These are phyloP conservation scores for Ptychochromis oligacanthus DNA, from an alignment of 2,113 vertebrate genomes.

Conservation along the genomic window DNA sequence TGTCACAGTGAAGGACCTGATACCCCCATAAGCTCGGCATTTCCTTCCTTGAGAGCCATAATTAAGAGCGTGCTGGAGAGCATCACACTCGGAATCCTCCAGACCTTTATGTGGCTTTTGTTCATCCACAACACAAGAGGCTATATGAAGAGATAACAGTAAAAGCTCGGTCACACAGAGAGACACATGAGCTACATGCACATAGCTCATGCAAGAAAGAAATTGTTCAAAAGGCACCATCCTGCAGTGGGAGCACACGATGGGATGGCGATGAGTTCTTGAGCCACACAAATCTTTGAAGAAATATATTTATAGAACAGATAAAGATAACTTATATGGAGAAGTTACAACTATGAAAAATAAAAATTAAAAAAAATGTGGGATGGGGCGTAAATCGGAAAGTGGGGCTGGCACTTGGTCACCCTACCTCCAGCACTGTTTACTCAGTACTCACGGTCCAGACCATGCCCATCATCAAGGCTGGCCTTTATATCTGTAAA, in stretches of 20 bases:
- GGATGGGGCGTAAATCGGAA: no score
- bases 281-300: not conserved
- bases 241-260: not conserved
- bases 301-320: not conserved
- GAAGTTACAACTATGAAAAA: not conserved
- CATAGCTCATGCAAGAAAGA: constrained; percentile 40
- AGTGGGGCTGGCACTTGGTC: no score
- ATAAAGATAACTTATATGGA: not conserved
- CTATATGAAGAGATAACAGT: constrained; percentile 41
- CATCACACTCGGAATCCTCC: constrained; percentile 57
- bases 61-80: constrained; percentile 70
- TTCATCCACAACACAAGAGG: constrained; percentile 52
- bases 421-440: not conserved
- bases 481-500: not conserved
- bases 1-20: constrained; percentile 60
- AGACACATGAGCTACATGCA: constrained; percentile 48
- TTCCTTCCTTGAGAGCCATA: constrained; percentile 73
- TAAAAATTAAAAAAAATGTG: not conserved
- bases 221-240: constrained; percentile 30
- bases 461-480: not conserved
- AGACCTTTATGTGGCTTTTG: constrained; percentile 67
- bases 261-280: not conserved
- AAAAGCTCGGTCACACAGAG: constrained; percentile 40
- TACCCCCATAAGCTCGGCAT: constrained; percentile 69
- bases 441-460: not conserved